These are phyloP conservation scores for Netelia inedita DNA, from an alignment of 2,888 invertebrate species.

Conservation along the genomic window DNA sequence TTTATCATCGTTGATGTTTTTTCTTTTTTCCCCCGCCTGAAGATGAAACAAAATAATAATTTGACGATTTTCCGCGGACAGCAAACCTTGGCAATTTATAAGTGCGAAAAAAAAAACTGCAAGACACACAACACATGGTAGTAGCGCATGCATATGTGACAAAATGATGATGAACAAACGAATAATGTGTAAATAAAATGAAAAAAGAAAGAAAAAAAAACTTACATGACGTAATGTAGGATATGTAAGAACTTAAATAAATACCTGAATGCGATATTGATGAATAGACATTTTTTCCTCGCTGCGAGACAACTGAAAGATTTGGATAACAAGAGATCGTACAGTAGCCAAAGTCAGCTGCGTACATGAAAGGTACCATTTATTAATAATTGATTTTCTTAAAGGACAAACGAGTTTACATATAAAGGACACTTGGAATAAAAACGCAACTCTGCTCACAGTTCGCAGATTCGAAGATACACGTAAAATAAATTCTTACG, in stretches of 20 bases:
- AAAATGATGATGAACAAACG: slow-evolving; percentile 34
- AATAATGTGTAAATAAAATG: slow-evolving; percentile 67
- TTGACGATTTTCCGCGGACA: slow-evolving; percentile 9
- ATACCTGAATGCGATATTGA: slow-evolving; percentile 51
- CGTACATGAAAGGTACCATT: slow-evolving; percentile 80
- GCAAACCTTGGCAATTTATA: slow-evolving; percentile 18
- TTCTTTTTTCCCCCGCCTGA: neutral
- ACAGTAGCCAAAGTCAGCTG: slow-evolving; percentile 13
- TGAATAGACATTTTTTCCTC: neutral
- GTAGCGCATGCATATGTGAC: slow-evolving; percentile 28
- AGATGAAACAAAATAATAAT: slow-evolving; percentile 15
- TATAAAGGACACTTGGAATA: slow-evolving; percentile 84
- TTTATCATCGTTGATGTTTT: slow-evolving; percentile 10
- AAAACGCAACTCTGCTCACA: slow-evolving; percentile 82
- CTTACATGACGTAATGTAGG: slow-evolving; percentile 64
- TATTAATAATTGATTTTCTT: slow-evolving; percentile 78
- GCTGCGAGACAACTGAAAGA: neutral
- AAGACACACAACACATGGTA: slow-evolving; percentile 36
- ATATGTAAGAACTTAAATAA: slow-evolving; percentile 68
- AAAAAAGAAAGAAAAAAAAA: slow-evolving; percentile 45
- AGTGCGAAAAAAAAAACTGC: slow-evolving; percentile 34
- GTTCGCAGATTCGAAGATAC: slow-evolving; percentile 79
- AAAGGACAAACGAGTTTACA: slow-evolving; percentile 83
- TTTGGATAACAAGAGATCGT: neutral
- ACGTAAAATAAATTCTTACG: slow-evolving; percentile 78